Conservation (phyloP, 2,113 vertebrate genomes). For the Acrocephalus arundinaceus region DNA sequence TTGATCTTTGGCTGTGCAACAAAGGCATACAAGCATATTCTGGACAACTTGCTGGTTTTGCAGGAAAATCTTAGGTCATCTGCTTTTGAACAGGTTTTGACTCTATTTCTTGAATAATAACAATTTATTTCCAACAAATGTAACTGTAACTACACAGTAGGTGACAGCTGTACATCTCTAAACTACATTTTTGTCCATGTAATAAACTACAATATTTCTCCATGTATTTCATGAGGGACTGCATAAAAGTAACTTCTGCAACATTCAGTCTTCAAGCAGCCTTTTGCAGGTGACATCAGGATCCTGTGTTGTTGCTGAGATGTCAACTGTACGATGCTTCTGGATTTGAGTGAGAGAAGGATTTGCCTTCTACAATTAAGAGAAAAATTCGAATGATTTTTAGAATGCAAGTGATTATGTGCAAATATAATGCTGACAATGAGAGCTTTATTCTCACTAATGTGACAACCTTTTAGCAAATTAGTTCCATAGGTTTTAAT, state of each 20-base stretch:
- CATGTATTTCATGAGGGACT: accelerated
- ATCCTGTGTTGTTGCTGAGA: background rate
- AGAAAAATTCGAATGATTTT: background rate
- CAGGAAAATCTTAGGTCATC: background rate
- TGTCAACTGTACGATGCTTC: background rate
- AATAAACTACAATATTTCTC: background rate
- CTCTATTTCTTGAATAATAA: background rate
- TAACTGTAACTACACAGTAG: background rate
- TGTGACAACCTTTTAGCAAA: background rate
- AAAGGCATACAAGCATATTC: background rate
- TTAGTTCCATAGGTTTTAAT: background rate
- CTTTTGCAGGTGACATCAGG: background rate
- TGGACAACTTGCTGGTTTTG: background rate
- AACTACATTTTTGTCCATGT: background rate
- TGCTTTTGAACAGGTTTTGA: background rate
- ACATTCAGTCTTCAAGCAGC: background rate
- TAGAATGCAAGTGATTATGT: background rate
- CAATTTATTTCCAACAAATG: background rate
- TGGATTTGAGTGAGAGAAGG: background rate
- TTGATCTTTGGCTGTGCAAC: background rate
- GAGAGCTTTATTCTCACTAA: background rate
- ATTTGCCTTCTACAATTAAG: background rate
- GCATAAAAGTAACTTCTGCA: background rate
- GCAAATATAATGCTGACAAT: background rate
- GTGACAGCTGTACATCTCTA: background rate